Conservation (phyloP, 2,888 invertebrate species). For the Opisthograptis luteolata region DNA sequence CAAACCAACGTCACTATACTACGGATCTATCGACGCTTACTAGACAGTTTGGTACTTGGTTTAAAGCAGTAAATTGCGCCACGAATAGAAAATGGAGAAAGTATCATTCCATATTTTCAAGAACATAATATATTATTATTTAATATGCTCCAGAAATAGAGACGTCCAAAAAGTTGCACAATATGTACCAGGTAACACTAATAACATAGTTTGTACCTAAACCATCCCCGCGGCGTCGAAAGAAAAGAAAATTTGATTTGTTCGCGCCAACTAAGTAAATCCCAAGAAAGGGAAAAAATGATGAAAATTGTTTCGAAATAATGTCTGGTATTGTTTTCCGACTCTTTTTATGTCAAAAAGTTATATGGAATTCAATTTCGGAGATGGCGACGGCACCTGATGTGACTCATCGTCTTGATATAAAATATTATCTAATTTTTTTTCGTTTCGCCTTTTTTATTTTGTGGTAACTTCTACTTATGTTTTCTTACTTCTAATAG, state of each 20-base stretch:
- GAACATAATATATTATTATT: background rate
- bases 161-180: background rate
- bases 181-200: conserved; percentile 15
- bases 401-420: conserved; percentile 21
- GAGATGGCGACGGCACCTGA: conserved; percentile 27
- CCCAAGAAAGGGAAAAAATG: conserved; percentile 48
- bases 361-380: conserved; percentile 47
- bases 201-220: conserved; percentile 47
- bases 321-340: conserved; percentile 48
- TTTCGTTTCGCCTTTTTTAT: background rate
- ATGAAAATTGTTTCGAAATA: conserved; percentile 58
- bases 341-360: conserved; percentile 43
- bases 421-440: too few relatives aligned
- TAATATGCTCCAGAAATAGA: background rate
- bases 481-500: too few relatives aligned
- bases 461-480: too few relatives aligned
- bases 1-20: too few relatives aligned
- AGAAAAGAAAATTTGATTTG: conserved; percentile 60
- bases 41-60: too few relatives aligned
- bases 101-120: too few relatives aligned
- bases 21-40: too few relatives aligned
- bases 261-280: conserved; percentile 53
- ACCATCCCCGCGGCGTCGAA: conserved; percentile 43
- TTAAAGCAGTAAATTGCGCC: too few relatives aligned
- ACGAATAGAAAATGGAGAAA: too few relatives aligned